Conservation (phyloP, 2,797 vertebrate species). For the Hemibagrus guttatus region DNA sequence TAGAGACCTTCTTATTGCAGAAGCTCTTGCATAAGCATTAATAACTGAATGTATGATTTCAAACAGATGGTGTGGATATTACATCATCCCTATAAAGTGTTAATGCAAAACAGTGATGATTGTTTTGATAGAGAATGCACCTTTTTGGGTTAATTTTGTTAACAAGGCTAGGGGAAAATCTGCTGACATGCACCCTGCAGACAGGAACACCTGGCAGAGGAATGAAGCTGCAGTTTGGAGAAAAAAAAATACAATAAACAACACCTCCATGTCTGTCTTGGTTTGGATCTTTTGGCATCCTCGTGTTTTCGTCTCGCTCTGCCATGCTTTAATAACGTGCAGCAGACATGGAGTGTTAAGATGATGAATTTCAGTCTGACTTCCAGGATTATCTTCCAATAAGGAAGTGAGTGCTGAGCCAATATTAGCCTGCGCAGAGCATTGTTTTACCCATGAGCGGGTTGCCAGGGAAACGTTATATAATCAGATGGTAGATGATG, state of each 20-base stretch:
- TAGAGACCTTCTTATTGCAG: constrained; percentile 22
- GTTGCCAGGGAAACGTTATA: constrained; percentile 83
- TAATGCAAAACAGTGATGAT: constrained; percentile 52
- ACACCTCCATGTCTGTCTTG: constrained; percentile 21
- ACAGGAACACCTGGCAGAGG: constrained; percentile 47
- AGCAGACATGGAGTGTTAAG: constrained; percentile 65
- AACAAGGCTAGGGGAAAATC: constrained; percentile 38
- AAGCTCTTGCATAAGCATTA: constrained; percentile 61
- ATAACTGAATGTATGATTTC: constrained; percentile 61
- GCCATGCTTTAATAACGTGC: constrained; percentile 57
- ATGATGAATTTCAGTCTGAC: constrained; percentile 72
- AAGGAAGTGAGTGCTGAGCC: constrained; percentile 70
- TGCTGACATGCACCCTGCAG: constrained; percentile 50
- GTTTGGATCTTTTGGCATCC: constrained; percentile 23
- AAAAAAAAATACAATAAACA: constrained; percentile 1
- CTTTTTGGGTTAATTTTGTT: constrained; percentile 37
- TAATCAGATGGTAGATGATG: constrained; percentile 75
- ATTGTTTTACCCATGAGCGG: constrained; percentile 79
- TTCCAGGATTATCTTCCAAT: constrained; percentile 73
- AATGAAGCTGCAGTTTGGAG: constrained; percentile 35
- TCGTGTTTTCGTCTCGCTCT: constrained; percentile 23
- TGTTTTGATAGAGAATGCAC: constrained; percentile 56
- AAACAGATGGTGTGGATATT: constrained; percentile 65
- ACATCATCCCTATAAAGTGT: constrained; percentile 48
- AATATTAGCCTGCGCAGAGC: constrained; percentile 76